These are phyloP conservation scores for Melanostigma gelatinosum DNA, from an alignment of 2,113 vertebrate genomes.

Conservation along the genomic window DNA sequence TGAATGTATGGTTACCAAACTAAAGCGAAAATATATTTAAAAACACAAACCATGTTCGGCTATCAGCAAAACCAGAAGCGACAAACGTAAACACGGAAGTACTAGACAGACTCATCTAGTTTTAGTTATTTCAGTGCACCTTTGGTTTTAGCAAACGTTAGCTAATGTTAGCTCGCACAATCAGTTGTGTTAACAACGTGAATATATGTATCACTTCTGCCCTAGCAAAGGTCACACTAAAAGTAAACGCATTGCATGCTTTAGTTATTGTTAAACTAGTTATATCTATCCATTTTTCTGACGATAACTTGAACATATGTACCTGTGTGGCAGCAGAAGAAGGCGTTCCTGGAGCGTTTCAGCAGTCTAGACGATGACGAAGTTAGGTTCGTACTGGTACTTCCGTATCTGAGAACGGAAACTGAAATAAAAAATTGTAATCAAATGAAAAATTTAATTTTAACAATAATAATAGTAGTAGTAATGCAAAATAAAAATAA, in stretches of 20 bases:
- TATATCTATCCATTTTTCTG: fast-evolving
- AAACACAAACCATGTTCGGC: neutral
- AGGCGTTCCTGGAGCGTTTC: neutral
- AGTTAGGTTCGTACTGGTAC: constrained; percentile 5
- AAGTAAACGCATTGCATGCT: fast-evolving
- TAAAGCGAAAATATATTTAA: neutral
- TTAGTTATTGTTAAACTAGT: neutral
- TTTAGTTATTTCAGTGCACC: neutral
- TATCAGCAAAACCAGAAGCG: neutral
- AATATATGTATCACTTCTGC: neutral
- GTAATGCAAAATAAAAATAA: no score
- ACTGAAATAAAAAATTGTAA: neutral
- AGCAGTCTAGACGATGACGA: neutral
- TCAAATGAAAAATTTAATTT: no score
- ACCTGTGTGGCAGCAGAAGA: neutral
- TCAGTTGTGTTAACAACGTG: neutral
- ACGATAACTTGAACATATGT: neutral
- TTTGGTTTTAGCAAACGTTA: neutral
- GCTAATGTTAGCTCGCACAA: constrained; percentile 10
- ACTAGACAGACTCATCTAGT: fast-evolving
- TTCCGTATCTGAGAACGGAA: no score
- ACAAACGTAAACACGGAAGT: constrained; percentile 18
- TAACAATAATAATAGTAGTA: neutral
- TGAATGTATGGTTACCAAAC: neutral
- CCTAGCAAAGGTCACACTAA: fast-evolving